These are phyloP conservation scores for Portunus trituberculatus DNA, from an alignment of 1,140 invertebrate genomes.

Conservation along the genomic window DNA sequence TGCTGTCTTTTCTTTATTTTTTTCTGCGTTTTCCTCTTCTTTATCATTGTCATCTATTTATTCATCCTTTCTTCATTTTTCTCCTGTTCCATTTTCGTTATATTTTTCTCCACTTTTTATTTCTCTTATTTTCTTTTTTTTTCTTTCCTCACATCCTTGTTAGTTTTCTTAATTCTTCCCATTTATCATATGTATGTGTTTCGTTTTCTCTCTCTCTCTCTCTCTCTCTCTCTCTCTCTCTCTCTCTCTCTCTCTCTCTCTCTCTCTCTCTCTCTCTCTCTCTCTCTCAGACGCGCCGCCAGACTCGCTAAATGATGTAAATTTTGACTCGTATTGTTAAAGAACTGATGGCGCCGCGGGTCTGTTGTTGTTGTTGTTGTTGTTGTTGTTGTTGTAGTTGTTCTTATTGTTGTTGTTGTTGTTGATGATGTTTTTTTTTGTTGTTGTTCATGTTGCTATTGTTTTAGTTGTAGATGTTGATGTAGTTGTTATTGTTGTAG, in stretches of 20 bases:
- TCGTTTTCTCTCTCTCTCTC: neutral
- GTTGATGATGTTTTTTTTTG: no score
- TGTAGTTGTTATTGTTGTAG: neutral
- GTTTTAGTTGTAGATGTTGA: neutral
- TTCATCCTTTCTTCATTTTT: no score
- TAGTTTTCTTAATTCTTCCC: no score
- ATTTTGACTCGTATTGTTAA: neutral
- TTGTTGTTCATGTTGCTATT: no score
- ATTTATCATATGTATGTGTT: neutral
- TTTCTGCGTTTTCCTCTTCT: no score
- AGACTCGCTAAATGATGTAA: slow-evolving; percentile 39
- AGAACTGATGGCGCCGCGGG: neutral
- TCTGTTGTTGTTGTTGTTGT: neutral
- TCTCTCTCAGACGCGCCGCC: neutral
- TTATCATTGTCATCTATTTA: no score
- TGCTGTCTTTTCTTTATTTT: no score
- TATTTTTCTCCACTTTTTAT: no score
- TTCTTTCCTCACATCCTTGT: no score
- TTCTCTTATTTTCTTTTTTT: no score
- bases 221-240: slow-evolving; percentile 43
- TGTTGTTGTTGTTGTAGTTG: neutral
- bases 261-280: slow-evolving; percentile 48
- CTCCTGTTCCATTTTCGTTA: no score
- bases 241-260: slow-evolving; percentile 49
- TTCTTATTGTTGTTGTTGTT: no score